These are phyloP conservation scores for Sebastes minor DNA, from an alignment of 2,797 vertebrate genomes.

Conservation along the genomic window DNA sequence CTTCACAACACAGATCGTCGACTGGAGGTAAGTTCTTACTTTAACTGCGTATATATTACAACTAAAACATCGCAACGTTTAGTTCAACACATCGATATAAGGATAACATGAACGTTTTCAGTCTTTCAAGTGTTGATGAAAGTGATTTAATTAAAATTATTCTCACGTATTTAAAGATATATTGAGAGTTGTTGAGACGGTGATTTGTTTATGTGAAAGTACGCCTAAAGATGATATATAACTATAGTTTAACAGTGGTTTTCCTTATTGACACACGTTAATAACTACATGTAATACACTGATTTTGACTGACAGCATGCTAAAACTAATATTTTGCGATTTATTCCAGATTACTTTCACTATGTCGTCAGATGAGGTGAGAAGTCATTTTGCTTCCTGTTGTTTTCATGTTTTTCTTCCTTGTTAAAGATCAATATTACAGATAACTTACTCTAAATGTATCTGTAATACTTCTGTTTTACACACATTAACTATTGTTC, in stretches of 20 bases:
- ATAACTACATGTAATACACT: not conserved
- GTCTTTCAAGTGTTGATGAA: not conserved
- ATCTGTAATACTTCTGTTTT: not conserved
- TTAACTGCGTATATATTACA: not conserved
- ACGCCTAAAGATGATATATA: not conserved
- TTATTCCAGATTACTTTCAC: constrained; percentile 39
- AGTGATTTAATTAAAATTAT: not conserved
- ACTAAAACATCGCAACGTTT: rapidly evolving
- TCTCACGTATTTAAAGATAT: not conserved
- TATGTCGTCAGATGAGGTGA: constrained; percentile 81
- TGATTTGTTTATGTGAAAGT: not conserved
- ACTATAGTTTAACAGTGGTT: not conserved
- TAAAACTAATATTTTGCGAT: not conserved
- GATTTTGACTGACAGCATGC: not conserved
- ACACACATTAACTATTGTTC: not conserved
- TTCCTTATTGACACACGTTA: not conserved
- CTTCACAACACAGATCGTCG: not conserved
- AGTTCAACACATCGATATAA: rapidly evolving
- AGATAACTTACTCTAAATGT: not conserved
- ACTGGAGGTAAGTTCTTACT: not conserved
- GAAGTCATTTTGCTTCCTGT: not conserved
- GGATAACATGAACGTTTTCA: rapidly evolving
- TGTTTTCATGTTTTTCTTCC: not conserved
- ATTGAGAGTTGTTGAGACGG: not conserved
- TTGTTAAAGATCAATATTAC: not conserved